Conservation (phyloP, 2,888 invertebrate genomes). For the Amphipoea oculea region DNA sequence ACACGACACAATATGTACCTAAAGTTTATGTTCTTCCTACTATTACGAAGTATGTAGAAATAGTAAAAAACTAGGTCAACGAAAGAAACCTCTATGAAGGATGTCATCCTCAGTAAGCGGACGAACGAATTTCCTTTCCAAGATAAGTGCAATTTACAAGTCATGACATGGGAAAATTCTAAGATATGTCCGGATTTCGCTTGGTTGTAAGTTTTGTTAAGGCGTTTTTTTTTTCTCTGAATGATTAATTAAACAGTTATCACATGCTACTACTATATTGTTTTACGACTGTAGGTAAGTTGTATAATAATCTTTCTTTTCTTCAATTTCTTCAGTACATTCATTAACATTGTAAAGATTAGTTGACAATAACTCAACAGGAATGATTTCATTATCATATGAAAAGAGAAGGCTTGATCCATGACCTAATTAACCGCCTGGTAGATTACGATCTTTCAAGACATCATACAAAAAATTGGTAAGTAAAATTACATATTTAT, state of each 20-base stretch:
- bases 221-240: not conserved
- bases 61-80: conserved; percentile 34
- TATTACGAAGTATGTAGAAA: not conserved
- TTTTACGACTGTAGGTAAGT: not conserved
- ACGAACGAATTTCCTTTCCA: conserved; percentile 40
- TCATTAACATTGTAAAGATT: not conserved
- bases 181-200: not conserved
- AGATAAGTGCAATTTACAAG: conserved; percentile 23
- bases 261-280: not conserved
- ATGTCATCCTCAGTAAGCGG: conserved; percentile 18
- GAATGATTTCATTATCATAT: not conserved
- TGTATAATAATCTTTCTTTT: not conserved
- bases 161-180: conserved; percentile 18
- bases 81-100: conserved; percentile 8
- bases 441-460: not conserved
- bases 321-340: not conserved
- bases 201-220: not conserved
- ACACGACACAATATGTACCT: not conserved
- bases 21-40: not conserved
- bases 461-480: no score
- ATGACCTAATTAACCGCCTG: not conserved
- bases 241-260: not conserved
- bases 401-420: not conserved
- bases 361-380: not conserved
- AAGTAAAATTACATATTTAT: not conserved